Evolutionary conservation across 2,113 vertebrate species (phyloP).

Genomic region (Eurystomus gularis): DNA sequence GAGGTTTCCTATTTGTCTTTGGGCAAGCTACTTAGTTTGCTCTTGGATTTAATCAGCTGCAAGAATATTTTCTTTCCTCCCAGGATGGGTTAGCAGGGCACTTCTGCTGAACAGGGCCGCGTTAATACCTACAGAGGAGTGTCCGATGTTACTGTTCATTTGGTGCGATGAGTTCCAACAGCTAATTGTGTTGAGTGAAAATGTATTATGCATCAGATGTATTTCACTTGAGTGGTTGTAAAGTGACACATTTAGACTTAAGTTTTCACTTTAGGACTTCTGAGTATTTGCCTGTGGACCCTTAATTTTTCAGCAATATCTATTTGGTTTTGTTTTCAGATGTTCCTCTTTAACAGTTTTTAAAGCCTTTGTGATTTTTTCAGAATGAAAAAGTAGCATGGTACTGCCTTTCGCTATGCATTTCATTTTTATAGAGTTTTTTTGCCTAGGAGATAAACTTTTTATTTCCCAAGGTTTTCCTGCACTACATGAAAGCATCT

Average conservation of each 20-base stretch:
- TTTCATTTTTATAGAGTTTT: neutral
- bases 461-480: neutral
- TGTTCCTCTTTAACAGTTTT: neutral
- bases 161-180: neutral
- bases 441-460: neutral
- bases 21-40: neutral
- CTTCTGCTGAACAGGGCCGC: neutral
- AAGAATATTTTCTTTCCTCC: neutral
- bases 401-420: neutral
- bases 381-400: neutral
- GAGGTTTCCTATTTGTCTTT: neutral
- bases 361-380: neutral
- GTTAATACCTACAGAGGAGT: neutral
- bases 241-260: neutral
- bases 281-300: neutral
- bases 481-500: neutral
- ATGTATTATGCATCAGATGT: neutral
- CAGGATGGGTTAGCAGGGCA: neutral
- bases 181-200: neutral
- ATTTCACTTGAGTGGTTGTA: neutral
- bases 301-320: neutral
- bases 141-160: neutral
- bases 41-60: neutral
- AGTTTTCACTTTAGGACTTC: neutral
- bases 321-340: neutral